Evolutionary conservation across 2,797 vertebrate species (phyloP).

Genomic region (Smutsia temminckii): DNA sequence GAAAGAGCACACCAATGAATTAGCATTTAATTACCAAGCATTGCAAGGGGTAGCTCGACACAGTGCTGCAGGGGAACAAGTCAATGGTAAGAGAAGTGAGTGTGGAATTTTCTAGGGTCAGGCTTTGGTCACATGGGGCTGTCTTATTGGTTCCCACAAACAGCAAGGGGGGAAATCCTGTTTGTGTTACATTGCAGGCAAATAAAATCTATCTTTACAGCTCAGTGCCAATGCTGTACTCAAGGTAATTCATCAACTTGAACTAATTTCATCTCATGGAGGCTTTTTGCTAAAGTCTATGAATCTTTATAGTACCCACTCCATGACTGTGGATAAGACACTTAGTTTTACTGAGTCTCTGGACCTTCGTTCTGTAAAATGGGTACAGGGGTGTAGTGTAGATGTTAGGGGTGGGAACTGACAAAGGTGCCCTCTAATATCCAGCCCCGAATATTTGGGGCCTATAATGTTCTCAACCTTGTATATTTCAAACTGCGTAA

Average conservation of each 20-base stretch:
- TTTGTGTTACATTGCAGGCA: neutral
- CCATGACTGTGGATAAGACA: neutral
- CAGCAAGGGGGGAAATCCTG: neutral
- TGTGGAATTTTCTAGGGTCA: neutral
- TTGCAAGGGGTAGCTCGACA: neutral
- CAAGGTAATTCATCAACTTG: neutral
- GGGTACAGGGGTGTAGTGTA: neutral
- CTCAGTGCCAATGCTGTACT: neutral
- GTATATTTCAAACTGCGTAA: neutral
- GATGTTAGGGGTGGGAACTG: neutral
- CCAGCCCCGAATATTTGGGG: neutral
- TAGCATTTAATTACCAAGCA: constrained; percentile 80
- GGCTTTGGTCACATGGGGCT: neutral
- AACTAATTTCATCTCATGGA: neutral
- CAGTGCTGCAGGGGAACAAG: neutral
- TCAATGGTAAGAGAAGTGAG: neutral
- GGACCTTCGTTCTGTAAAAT: neutral
- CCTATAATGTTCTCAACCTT: neutral
- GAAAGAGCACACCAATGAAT: constrained; percentile 75
- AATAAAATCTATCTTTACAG: neutral
- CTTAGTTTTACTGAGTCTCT: neutral
- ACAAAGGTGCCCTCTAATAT: neutral
- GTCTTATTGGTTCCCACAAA: neutral
- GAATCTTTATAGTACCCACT: neutral
- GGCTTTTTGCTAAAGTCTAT: neutral